A percentile compares a stretch with the other conserved stretches of the same genome.
These are phyloP conservation scores for Melieria omissa DNA, from an alignment of 2,888 invertebrate genomes.

Conservation along the genomic window DNA sequence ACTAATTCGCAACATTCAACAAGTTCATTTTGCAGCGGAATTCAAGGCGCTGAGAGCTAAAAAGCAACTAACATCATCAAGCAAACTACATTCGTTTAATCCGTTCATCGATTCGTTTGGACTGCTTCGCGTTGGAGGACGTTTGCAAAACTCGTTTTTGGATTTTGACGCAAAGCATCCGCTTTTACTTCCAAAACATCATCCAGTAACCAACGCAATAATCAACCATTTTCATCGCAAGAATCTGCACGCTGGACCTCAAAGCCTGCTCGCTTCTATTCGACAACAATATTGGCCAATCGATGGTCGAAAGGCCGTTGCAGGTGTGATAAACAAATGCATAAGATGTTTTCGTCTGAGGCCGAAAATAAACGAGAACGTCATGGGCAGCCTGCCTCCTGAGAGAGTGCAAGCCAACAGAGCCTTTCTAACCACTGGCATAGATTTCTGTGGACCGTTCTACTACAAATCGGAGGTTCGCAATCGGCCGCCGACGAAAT, in stretches of 20 bases:
- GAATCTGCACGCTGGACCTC: slow-evolving; percentile 40
- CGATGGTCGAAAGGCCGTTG: slow-evolving; percentile 40
- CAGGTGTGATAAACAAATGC: slow-evolving; percentile 28
- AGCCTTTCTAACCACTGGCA: slow-evolving; percentile 33
- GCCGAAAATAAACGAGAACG: slow-evolving; percentile 27
- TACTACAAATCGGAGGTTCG: slow-evolving; percentile 26
- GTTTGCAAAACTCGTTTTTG: slow-evolving; percentile 18
- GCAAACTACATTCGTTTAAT: slow-evolving; percentile 4
- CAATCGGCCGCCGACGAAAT: slow-evolving; percentile 17
- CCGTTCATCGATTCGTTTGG: slow-evolving; percentile 16
- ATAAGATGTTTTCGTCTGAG: slow-evolving; percentile 35
- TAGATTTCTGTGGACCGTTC: slow-evolving; percentile 33
- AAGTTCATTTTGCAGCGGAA: slow-evolving; percentile 16
- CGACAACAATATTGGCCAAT: slow-evolving; percentile 45
- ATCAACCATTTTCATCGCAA: slow-evolving; percentile 36
- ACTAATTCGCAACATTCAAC: slow-evolving; percentile 14
- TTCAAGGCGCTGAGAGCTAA: neutral
- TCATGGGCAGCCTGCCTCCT: slow-evolving; percentile 34
- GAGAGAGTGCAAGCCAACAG: slow-evolving; percentile 29
- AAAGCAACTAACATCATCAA: neutral
- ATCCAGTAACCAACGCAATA: slow-evolving; percentile 9
- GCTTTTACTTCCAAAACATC: slow-evolving; percentile 1
- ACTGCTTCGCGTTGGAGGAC: slow-evolving; percentile 13
- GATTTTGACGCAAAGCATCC: slow-evolving; percentile 1
- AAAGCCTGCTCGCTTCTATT: slow-evolving; percentile 36